Evolutionary conservation across 37 sponge, comb jelly and placozoan genomes (phyloP).

Genomic region (Bolinopsis microptera): DNA sequence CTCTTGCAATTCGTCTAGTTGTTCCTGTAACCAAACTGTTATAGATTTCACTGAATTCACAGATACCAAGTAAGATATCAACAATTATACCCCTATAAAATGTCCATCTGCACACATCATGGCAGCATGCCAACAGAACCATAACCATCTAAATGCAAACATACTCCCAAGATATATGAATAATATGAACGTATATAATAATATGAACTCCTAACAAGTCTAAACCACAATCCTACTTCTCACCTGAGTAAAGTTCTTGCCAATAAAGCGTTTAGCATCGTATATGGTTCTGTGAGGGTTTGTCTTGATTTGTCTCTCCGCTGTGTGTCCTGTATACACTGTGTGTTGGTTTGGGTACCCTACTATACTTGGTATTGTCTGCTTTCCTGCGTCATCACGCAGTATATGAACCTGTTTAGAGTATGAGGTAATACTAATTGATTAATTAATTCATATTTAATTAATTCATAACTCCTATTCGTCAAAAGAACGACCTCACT

Average conservation of each 20-base stretch:
- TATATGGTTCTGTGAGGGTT: constrained; percentile 74
- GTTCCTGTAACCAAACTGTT: background rate
- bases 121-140: background rate
- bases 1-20: constrained; percentile 6
- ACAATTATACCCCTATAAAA: no score
- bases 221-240: no score
- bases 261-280: constrained; percentile 78
- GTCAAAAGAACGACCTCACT: no score
- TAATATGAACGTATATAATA: no score
- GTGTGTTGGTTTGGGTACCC: constrained; percentile 13
- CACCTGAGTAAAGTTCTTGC: constrained; percentile 68
- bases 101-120: background rate
- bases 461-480: no score
- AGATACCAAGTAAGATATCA: no score
- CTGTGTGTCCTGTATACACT: constrained; percentile 68
- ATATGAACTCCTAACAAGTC: no score
- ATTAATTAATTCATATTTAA: no score
- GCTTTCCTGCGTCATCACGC: constrained; percentile 62
- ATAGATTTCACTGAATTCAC: background rate
- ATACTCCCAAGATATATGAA: no score
- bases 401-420: constrained; percentile 66
- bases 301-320: constrained; percentile 68
- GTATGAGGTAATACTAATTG: background rate
- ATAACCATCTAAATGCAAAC: background rate
- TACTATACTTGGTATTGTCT: constrained; percentile 73